Base-by-base conservation (phyloP, 2,888 invertebrate genomes). In the Cantharis flavilabris region DNA sequence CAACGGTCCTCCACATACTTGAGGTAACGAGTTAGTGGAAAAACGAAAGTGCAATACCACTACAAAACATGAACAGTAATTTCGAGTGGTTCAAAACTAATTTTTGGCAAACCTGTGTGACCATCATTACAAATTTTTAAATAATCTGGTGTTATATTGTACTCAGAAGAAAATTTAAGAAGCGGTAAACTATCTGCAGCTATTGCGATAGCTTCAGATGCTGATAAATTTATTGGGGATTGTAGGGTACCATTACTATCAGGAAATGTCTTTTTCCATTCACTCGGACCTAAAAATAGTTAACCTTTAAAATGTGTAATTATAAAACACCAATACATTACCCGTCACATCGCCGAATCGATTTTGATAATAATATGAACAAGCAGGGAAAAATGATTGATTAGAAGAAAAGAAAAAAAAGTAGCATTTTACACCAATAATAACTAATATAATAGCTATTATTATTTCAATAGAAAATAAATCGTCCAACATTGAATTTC, bases 71-170 rank as follows among this genome's bases (percentile, higher is more conserved):
- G 71, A 70, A 16, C n/a, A 10, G 13, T 16, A 20, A 64, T 64
- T 20, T 20, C 16, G 3, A 63, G 18, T 18, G 5, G 5, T 16
- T 4, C 3, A 18, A 3, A 13, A n/a, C 5, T 3, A 18, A 18
- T 64, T 64, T 64, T 64, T 69, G 33, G 67, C 80, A 77, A 84
- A 91, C 91, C 89, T 67, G 89, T 90, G 78, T 89, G 89, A 2
- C 91, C 91, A 73, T 89, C 90, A 81, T 92, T 92, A 74, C 88
- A 85, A 70, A 92, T 83, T 65, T 87, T 86, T 81, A 91, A 88
- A 62, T 88, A 88, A 5, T 78, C 70, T 0, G 92, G 92, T 23
- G 87, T 81, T n/a, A 87, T 86, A 64, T 89, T 86, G 83, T 91
- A 92, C 77, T 90, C 89, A n/a, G 84, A 86, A 87, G 87, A 85